Evolutionary conservation across 2,888 invertebrate genomes (phyloP), one percentile per base, ranked within the genome.

Genomic region (Quadriops clusia): DNA sequence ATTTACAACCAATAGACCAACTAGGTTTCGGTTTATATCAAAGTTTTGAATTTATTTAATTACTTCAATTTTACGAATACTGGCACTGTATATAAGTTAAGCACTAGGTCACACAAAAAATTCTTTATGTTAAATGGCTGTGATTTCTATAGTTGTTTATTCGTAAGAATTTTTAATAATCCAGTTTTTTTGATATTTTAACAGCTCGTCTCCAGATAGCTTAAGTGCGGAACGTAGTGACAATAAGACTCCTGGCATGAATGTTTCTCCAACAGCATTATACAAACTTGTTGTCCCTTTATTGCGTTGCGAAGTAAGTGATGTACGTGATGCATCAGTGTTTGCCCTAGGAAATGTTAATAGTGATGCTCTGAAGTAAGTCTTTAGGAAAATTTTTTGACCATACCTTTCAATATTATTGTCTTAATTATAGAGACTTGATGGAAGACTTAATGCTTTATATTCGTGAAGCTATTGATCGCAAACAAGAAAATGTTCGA

Each of bases 401-500:
- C 3, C 15, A 2, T 18, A 31, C 9, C 4, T 20, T 12, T 8
- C 18, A 21, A 23, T 21, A 9, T 17, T 24, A 14, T 29, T 36
- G 36, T 21, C 25, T 27, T 12, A n/a, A 42, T 39, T 51, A 7
- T 54, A 94, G 94, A 55, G 94, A 95, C 64, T 65, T 98, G 36
- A 84, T 97, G 76, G 98, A 98, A 50, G 98, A 98, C 62, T 60
- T 98, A 32, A 75, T 86, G 5, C 75, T 84, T 1, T 80, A 89
- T 41, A 77, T 99, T 34, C 77, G 94, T 10, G 98, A 99, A 59
- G 93, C 95, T 0, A 85, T 93, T 11, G 97, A 98, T 57, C 74
- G 90, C 26, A 97, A 95, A 55, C 94, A 95, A 61, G 97, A 97
- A 57, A 98, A 95, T 56, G 84, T 95, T 70, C 71, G 95, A 32